A percentile compares a stretch with the other conserved stretches of the same genome.
Conservation (phyloP, 2,113 vertebrate genomes). For the Passer montanus region DNA sequence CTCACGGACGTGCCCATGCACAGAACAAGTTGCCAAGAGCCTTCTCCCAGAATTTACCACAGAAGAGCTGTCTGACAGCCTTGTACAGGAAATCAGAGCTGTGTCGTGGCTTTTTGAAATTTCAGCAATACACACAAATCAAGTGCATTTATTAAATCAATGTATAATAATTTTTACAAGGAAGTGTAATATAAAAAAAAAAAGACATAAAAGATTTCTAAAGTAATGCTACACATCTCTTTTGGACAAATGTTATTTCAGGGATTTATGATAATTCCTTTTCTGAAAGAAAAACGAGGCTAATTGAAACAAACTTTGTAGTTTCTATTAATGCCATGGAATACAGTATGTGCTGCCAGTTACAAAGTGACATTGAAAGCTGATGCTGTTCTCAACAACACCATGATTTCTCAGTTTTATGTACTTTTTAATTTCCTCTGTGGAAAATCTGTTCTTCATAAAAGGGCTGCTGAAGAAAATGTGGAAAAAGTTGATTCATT, state of each 20-base stretch:
- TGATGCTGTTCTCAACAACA: slow-evolving; percentile 84
- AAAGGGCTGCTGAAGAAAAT: slow-evolving; percentile 85
- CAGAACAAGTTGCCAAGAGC: slow-evolving; percentile 17
- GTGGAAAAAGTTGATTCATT: slow-evolving; percentile 89
- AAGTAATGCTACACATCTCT: slow-evolving; percentile 63
- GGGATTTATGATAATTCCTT: slow-evolving; percentile 78
- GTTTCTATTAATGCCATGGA: slow-evolving; percentile 73
- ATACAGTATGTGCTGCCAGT: slow-evolving; percentile 70
- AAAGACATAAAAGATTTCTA: slow-evolving; percentile 62
- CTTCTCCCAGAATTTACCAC: slow-evolving; percentile 50
- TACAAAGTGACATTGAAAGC: slow-evolving; percentile 78
- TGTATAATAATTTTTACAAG: slow-evolving; percentile 72
- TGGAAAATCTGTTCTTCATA: slow-evolving; percentile 98
- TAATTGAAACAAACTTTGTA: slow-evolving; percentile 77
- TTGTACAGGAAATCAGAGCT: slow-evolving; percentile 64
- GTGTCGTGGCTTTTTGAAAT: slow-evolving; percentile 45
- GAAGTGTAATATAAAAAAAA: slow-evolving; percentile 53
- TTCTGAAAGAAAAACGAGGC: slow-evolving; percentile 73
- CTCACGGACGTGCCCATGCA: accelerated
- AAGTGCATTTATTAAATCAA: slow-evolving; percentile 69
- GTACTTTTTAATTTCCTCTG: slow-evolving; percentile 94
- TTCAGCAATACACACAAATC: slow-evolving; percentile 71
- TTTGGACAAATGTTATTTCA: slow-evolving; percentile 76
- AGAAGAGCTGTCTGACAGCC: slow-evolving; percentile 54
- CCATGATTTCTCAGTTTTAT: slow-evolving; percentile 85